These are phyloP conservation scores for Maccullochella peelii DNA, from an alignment of 2,113 vertebrate species.

Conservation along the genomic window DNA sequence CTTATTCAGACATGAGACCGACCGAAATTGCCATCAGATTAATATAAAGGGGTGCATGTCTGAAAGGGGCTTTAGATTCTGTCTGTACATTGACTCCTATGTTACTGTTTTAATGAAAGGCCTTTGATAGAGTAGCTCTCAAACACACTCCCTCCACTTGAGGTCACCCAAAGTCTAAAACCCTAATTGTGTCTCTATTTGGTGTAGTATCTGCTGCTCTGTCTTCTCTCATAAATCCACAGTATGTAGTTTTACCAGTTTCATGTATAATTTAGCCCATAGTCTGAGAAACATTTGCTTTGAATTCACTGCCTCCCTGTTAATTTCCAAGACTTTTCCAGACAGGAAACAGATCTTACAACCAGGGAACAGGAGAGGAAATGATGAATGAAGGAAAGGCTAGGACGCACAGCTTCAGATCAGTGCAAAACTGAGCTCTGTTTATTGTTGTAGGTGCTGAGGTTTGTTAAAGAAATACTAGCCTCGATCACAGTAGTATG, in stretches of 20 bases:
- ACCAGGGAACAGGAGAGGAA: slow-evolving; percentile 29
- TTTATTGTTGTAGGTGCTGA: slow-evolving; percentile 51
- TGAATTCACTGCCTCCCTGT: slow-evolving; percentile 9
- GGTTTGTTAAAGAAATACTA: slow-evolving; percentile 16
- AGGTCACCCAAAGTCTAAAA: not conserved
- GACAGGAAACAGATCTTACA: slow-evolving; percentile 42
- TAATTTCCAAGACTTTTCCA: slow-evolving; percentile 4
- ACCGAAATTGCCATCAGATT: not conserved
- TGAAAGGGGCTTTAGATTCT: not conserved
- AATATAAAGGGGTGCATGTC: too few species aligned
- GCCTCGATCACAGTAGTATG: slow-evolving; percentile 32
- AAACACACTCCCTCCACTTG: not conserved
- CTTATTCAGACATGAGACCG: not conserved
- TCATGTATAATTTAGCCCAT: slow-evolving; percentile 39
- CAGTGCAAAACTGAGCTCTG: slow-evolving; percentile 36
- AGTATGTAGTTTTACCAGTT: not conserved
- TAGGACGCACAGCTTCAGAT: slow-evolving; percentile 15
- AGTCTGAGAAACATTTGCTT: slow-evolving; percentile 7
- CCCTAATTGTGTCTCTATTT: not conserved
- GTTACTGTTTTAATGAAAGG: not conserved
- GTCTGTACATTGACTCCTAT: not conserved
- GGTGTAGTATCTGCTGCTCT: not conserved
- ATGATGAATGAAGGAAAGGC: slow-evolving; percentile 29
- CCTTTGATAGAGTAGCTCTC: not conserved
- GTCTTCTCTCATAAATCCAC: not conserved